Conservation (phyloP, 2,113 vertebrate genomes). For the Sorex araneus region DNA sequence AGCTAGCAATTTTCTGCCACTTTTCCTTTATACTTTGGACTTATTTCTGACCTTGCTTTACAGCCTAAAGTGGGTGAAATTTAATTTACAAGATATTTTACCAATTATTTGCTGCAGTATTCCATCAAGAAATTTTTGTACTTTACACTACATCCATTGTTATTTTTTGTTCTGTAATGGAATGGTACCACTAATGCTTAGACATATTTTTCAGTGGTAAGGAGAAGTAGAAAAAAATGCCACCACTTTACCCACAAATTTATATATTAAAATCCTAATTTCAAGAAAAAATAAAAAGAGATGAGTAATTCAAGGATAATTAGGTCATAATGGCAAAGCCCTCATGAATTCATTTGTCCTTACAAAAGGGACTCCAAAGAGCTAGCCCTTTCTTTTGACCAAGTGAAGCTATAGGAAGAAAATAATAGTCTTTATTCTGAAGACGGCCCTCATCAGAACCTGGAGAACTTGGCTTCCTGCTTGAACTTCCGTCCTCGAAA, state of each 20-base stretch:
- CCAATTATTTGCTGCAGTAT: conserved; percentile 46
- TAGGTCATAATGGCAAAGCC: not conserved
- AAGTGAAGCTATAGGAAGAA: not conserved
- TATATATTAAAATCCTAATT: not conserved
- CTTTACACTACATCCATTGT: conserved; percentile 12
- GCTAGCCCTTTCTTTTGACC: not conserved
- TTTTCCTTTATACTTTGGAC: conserved; percentile 74
- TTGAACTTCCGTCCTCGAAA: not conserved
- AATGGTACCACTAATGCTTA: conserved; percentile 26
- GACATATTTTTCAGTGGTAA: conserved; percentile 25
- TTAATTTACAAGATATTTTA: conserved; percentile 66
- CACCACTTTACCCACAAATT: not conserved
- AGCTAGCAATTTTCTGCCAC: conserved; percentile 69
- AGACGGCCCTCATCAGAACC: not conserved
- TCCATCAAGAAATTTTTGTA: conserved; percentile 61
- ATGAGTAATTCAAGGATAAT: not conserved
- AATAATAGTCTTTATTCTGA: not conserved
- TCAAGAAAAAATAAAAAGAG: not conserved
- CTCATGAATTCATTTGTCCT: not conserved
- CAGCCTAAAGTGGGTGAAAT: conserved; percentile 61
- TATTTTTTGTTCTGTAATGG: conserved; percentile 37
- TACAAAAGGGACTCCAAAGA: not conserved
- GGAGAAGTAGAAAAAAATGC: not conserved
- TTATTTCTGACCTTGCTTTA: conserved; percentile 60
- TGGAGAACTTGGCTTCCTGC: not conserved